These are phyloP conservation scores for Gymnothorax reevesii DNA, from an alignment of 2,797 vertebrate genomes.

Conservation along the genomic window DNA sequence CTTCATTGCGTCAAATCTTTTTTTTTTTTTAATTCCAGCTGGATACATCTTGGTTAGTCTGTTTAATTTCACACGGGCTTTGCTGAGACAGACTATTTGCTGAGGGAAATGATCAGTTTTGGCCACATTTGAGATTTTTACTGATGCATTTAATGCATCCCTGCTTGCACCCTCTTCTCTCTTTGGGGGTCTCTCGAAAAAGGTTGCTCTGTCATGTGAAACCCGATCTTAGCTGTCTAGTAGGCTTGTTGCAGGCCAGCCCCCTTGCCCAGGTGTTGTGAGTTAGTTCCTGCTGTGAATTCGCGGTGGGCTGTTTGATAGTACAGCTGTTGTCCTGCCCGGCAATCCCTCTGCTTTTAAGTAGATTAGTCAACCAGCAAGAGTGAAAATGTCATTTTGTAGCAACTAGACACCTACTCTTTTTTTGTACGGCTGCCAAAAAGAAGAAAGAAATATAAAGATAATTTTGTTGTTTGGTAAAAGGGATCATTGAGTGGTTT, in stretches of 20 bases:
- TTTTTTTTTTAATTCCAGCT: neutral
- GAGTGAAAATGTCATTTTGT: conserved; percentile 19
- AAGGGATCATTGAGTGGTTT: neutral
- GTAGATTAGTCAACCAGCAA: conserved; percentile 39
- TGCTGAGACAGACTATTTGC: neutral
- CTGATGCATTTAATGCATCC: conserved; percentile 30
- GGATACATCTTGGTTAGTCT: conserved; percentile 8
- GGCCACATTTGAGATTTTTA: neutral
- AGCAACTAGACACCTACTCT: neutral
- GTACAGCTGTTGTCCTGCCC: conserved; percentile 41
- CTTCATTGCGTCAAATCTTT: neutral
- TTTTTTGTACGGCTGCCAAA: conserved; percentile 14
- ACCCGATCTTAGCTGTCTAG: conserved; percentile 29
- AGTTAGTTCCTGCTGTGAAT: conserved; percentile 68
- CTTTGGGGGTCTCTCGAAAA: conserved; percentile 26
- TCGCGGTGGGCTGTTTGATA: conserved; percentile 38
- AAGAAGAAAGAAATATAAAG: neutral
- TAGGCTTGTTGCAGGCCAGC: conserved; percentile 40
- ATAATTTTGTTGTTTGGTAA: conserved; percentile 3
- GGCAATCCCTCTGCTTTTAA: conserved; percentile 29
- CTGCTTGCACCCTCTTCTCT: neutral
- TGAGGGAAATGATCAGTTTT: neutral
- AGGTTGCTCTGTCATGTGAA: conserved; percentile 32
- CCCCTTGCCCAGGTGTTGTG: conserved; percentile 69
- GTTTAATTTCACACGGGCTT: neutral